Conservation (phyloP, 2,888 invertebrate species). For the Dynastes maya region DNA sequence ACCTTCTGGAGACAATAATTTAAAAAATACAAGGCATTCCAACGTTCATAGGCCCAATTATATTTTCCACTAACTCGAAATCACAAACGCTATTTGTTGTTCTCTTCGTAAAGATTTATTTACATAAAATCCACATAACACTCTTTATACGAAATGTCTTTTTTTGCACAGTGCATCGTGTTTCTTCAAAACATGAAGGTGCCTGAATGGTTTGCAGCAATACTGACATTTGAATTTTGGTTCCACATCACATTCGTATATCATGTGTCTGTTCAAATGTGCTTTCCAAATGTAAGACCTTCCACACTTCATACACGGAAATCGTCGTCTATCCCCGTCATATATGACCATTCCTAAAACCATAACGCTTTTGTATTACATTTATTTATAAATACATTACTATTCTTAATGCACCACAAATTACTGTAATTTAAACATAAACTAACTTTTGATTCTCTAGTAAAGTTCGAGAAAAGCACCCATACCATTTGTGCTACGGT, state of each 20-base stretch:
- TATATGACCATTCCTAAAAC: conserved; percentile 38
- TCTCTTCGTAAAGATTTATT: conserved; percentile 19
- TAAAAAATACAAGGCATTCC: too few species aligned
- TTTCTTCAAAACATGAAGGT: conserved; percentile 55
- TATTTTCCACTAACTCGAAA: too few species aligned
- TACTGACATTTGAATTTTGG: conserved; percentile 67
- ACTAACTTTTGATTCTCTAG: too few species aligned
- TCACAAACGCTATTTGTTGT: too few species aligned
- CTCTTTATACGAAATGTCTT: not conserved
- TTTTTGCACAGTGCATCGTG: conserved; percentile 17
- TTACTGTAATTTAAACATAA: too few species aligned
- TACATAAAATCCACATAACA: not conserved
- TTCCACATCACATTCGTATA: conserved; percentile 70
- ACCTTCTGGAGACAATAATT: too few species aligned
- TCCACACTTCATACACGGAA: conserved; percentile 53
- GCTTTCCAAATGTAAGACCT: conserved; percentile 54
- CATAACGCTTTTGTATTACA: not conserved
- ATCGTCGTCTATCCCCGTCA: conserved; percentile 17
- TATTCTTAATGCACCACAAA: not conserved
- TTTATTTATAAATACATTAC: not conserved
- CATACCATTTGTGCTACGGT: too few species aligned
- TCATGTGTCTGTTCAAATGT: conserved; percentile 53
- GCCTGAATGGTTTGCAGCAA: conserved; percentile 69
- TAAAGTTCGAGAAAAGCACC: too few species aligned
- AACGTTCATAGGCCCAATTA: too few species aligned